These are phyloP conservation scores for Crocuta crocuta DNA, from an alignment of 2,113 vertebrate species.

Conservation along the genomic window DNA sequence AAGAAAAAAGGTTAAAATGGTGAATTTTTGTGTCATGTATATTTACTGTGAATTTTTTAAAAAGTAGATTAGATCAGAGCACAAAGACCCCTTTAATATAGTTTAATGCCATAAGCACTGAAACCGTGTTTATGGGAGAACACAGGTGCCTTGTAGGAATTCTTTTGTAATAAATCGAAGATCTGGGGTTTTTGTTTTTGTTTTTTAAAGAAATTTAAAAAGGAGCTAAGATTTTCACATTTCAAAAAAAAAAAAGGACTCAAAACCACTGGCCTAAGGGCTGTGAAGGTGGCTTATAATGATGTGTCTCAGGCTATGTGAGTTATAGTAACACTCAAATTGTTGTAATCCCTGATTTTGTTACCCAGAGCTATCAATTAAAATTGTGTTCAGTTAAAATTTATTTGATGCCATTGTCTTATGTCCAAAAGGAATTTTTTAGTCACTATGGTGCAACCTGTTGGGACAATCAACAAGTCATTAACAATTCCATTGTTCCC, in stretches of 20 bases:
- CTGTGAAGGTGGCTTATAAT: background rate
- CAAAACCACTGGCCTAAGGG: background rate
- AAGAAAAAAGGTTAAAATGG: background rate
- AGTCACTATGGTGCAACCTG: background rate
- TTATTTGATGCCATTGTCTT: background rate
- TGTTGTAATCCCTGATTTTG: background rate
- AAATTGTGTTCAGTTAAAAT: background rate
- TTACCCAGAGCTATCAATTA: background rate
- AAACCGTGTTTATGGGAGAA: background rate
- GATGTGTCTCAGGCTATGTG: background rate
- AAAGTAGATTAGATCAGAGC: background rate
- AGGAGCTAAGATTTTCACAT: background rate
- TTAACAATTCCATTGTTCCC: conserved; percentile 38
- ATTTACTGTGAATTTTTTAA: background rate
- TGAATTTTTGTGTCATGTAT: background rate
- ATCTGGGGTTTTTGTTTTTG: background rate
- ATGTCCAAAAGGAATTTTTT: background rate
- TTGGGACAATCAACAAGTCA: background rate
- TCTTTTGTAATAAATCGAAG: conserved; percentile 16
- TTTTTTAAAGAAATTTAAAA: conserved; percentile 1
- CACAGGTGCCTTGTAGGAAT: background rate
- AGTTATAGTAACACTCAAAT: background rate
- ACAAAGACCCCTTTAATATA: background rate
- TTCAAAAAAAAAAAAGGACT: background rate
- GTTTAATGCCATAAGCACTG: background rate